Evolutionary conservation across 2,113 vertebrate genomes (phyloP).

Genomic region (Coracopsis vasa): DNA sequence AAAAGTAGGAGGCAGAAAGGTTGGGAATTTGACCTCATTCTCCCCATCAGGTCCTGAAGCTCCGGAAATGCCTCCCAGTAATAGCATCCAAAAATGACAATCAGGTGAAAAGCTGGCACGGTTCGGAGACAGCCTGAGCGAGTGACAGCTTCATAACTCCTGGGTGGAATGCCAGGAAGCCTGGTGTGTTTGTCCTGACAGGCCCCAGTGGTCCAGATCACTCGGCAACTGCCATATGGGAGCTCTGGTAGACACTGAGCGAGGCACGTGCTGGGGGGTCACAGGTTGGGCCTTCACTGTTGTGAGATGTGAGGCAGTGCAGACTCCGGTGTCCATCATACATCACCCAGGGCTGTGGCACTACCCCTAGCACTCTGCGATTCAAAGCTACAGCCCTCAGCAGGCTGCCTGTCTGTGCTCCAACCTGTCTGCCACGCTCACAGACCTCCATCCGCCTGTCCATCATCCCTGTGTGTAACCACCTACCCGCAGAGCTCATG

Average conservation of each 20-base stretch:
- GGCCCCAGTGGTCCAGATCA: neutral
- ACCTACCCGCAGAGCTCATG: rapidly evolving
- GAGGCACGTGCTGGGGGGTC: neutral
- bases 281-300: neutral
- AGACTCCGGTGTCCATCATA: neutral
- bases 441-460: neutral
- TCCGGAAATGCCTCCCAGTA: neutral
- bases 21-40: neutral
- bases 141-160: slow-evolving; percentile 4
- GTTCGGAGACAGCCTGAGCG: neutral
- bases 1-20: neutral
- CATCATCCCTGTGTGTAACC: neutral
- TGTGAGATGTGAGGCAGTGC: neutral
- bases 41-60: neutral
- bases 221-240: neutral
- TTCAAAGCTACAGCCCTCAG: neutral
- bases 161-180: neutral
- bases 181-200: neutral
- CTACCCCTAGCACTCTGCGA: neutral
- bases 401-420: neutral
- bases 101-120: slow-evolving; percentile 22
- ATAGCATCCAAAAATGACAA: neutral
- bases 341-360: neutral
- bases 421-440: neutral
- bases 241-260: neutral